Evolutionary conservation across 1,140 invertebrate species (phyloP), one percentile per base, ranked within the genome.

Genomic region (Temnothorax curvispinosus): DNA sequence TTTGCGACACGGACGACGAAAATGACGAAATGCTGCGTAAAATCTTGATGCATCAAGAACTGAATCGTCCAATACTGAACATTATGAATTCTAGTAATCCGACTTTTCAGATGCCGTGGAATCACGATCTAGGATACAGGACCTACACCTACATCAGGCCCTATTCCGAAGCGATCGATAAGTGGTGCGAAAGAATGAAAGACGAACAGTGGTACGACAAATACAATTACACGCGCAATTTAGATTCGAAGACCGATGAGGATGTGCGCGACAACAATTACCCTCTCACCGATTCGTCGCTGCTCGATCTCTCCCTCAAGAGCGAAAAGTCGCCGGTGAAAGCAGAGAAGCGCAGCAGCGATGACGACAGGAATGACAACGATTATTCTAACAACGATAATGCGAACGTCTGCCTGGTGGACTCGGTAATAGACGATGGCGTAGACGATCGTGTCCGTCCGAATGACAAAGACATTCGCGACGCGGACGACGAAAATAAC

Each of bases 171-270:
- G n/a, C n/a, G n/a, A n/a, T n/a, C 21, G 21, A 21, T 0, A 21
- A 0, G 21, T 21, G 21, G 76, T 93, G 92, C 58, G 87, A 90
- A 50, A 93, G 27, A 27, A 27, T 91, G 47, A 95, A 95, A 82
- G 94, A 93, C 8, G 94, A 95, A 58, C 92, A 93, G 69, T 92
- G 94, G 7, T 27, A 27, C 27, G 95, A 96, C n/a, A 95, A 96
- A 21, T 95, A 96, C 15, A 96, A 96, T 32, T 96, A 96, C 32
- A 96, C 96, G 58, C 96, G 96, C 4, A 94, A 1, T 27, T 27
- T 96, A 35, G 97, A 96, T 0, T 96, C 96, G 1, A 96, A 96
- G 92, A 96, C 96, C 0, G 96, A 97, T 89, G 96, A 96, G 89
- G 96, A 96, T 60, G 93, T 93, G 11, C 18, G n/a, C 4, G 75